Evolutionary conservation across 2,888 invertebrate genomes (phyloP), one percentile per base, ranked within the genome.

Genomic region (Campoplex nolae): DNA sequence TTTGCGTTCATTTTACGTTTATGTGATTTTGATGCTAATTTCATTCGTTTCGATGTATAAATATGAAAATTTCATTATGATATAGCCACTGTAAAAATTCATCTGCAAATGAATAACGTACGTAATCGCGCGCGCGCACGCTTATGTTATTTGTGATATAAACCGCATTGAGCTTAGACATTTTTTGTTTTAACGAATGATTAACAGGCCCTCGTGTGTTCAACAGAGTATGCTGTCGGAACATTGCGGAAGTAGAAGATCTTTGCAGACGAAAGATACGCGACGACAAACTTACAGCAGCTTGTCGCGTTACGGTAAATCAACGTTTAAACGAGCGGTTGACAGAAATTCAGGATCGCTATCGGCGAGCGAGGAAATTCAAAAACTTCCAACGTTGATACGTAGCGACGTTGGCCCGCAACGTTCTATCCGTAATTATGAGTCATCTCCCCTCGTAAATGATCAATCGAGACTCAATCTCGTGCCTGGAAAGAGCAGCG

Each of bases 191-290:
- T 76, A 65, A 77, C 70, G 80, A 84, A 85, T 87, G 84, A 84
- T 81, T 87, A 87, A 86, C 84, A 86, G 85, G 84, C 83, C 58
- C 83, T 84, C 85, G 86, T 88, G 78, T 88, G 85, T 85, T 84
- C 87, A 83, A 82, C 93, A 95, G 95, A 92, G 93, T 71, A 95
- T 95, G 91, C 92, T 95, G 83, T 93, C 95, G 4, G 94, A 95
- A 84, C 92, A 94, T 51, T 95, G 95, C 89, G 92, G 91, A 74
- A 85, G 93, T 74, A 91, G 92, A 80, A 90, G 92, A 80, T 90
- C 88, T 2, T 74, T 89, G 78, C 91, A 90, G 83, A 90, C 89
- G 54, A 83, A 83, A 11, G 90, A 90, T 18, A 90, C 91, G 0
- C 88, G 91, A 28, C 89, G 91, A 13, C 92, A 92, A 45, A 93